Evolutionary conservation across 2,113 vertebrate genomes (phyloP), one percentile per base, ranked within the genome.

Genomic region (Antennarius striatus): DNA sequence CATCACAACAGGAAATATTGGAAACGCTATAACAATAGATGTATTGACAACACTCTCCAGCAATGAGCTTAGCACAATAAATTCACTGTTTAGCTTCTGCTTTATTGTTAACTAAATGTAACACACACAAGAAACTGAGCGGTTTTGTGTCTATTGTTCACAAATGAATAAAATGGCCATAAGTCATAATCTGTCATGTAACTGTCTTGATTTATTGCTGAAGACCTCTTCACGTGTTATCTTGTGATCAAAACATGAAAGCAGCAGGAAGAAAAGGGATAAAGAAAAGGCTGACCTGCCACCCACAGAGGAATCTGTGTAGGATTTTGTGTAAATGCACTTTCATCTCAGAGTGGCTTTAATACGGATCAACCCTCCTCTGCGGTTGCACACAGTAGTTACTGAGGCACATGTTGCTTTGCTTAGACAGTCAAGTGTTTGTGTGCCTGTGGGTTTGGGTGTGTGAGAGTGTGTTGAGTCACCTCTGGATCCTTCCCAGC

Each of bases 401-500:
- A 61, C 46, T 54, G 22, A 57, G n/a, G n/a, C 30, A 56, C 12
- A 16, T 40, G 46, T 49, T 67, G 54, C 22, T 55, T 53, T 39
- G 29, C 28, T 54, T 61, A 65, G 68, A 68, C 39, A 73, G 65
- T 62, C 14, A 51, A 16, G 43, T 71, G 13, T 62, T 43, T 68
- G 47, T 62, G 15, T 69, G 51, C 11, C 22, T 62, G 16, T 73
- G 52, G 69, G 61, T 54, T 22, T 64, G 46, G 58, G 28, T 66
- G n/a, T 73, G 14, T 30, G 46, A 15, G 56, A 28, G 49, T 68
- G 57, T 60, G 28, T 53, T 63, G 40, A 71, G 68, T 90, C 72
- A 94, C 93, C 89, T 93, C 89, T 73, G 80, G 86, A 75, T 93
- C 91, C 54, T 94, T 94, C 62, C 93, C 93, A 63, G 93, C 93